These are phyloP conservation scores for Rhincodon typus DNA, from an alignment of 2,797 vertebrate species.

Conservation along the genomic window DNA sequence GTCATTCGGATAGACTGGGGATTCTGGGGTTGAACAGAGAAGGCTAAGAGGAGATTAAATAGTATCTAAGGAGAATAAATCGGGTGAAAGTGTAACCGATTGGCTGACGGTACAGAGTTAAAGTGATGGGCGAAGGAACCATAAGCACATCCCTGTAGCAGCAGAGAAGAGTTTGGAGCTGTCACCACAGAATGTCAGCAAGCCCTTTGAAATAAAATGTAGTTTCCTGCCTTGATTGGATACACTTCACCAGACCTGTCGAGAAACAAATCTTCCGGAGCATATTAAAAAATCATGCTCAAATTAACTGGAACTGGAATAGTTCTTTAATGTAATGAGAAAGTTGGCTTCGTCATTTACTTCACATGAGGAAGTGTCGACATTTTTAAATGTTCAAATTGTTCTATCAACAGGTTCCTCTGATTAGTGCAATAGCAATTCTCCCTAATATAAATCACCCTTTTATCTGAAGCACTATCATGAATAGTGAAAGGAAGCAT, in stretches of 20 bases:
- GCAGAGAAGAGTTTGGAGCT: not conserved
- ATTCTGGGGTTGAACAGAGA: not conserved
- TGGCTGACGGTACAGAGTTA: not conserved
- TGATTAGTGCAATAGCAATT: conserved; percentile 20
- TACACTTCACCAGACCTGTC: not conserved
- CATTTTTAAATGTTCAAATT: conserved; percentile 25
- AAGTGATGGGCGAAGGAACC: not conserved
- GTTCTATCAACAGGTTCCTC: conserved; percentile 10
- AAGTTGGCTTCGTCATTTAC: not conserved
- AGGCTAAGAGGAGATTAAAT: not conserved
- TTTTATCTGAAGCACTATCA: conserved; percentile 21
- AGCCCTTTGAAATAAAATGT: not conserved
- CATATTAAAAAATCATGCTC: not conserved
- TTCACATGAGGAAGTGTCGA: not conserved
- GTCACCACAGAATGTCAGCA: not conserved
- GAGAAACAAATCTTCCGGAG: not conserved
- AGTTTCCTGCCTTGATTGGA: not conserved
- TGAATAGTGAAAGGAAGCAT: not conserved
- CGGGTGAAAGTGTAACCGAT: not conserved
- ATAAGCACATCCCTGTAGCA: not conserved
- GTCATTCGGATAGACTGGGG: not conserved
- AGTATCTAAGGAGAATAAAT: not conserved
- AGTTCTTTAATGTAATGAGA: not conserved
- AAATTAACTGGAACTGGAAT: not conserved
- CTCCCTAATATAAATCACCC: conserved; percentile 23